A percentile compares a stretch with the other conserved stretches of the same genome.
Evolutionary conservation across 2,888 invertebrate genomes (phyloP).

Genomic region (Osedax fenrisi): DNA sequence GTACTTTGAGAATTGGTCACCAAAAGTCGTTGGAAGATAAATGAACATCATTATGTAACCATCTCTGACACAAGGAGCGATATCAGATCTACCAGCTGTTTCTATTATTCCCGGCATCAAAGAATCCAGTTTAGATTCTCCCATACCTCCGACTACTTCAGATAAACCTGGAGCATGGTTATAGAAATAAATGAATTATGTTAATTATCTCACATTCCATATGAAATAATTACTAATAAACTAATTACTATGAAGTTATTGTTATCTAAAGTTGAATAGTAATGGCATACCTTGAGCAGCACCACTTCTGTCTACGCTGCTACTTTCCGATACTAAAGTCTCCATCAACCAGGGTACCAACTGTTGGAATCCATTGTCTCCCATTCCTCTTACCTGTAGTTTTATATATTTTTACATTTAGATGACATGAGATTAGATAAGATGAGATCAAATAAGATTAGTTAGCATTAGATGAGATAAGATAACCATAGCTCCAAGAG

Average conservation of each 20-base stretch:
- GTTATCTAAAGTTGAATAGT: too few species aligned
- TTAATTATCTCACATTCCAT: too few species aligned
- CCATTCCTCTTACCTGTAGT: constrained; percentile 64
- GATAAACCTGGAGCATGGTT: constrained; percentile 59
- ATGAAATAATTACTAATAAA: too few species aligned
- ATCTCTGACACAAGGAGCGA: constrained; percentile 87
- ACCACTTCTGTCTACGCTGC: constrained; percentile 64
- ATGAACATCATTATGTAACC: constrained; percentile 99
- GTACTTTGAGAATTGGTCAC: constrained; percentile 83
- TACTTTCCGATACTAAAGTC: constrained; percentile 82
- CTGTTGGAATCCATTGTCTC: constrained; percentile 86
- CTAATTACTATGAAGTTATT: too few species aligned
- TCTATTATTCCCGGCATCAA: constrained; percentile 93
- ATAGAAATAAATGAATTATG: neutral
- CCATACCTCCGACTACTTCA: constrained; percentile 89
- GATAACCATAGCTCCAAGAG: constrained; percentile 96
- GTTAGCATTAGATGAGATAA: too few species aligned
- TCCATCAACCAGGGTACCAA: constrained; percentile 95
- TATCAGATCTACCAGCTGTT: constrained; percentile 66
- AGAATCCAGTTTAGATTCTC: constrained; percentile 82
- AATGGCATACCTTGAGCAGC: constrained; percentile 50
- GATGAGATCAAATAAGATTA: too few species aligned
- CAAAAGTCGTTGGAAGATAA: constrained; percentile 93
- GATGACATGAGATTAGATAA: too few species aligned
- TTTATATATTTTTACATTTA: neutral